Evolutionary conservation across 2,888 invertebrate species (phyloP).

Genomic region (Entomobrya proxima): DNA sequence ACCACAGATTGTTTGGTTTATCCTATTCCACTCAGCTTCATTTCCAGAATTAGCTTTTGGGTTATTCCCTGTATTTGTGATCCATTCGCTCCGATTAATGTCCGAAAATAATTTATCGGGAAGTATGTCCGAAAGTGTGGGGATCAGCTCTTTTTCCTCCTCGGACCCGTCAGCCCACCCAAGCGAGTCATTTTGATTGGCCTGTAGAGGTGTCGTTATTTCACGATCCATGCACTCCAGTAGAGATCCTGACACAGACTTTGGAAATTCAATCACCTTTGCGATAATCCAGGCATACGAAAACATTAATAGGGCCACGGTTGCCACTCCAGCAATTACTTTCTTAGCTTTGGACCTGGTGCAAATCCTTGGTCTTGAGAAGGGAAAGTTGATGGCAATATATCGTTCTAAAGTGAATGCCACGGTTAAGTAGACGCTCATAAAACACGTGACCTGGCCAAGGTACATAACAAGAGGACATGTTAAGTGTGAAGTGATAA

Average conservation of each 20-base stretch:
- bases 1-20: neutral
- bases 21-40: neutral
- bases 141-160: no score
- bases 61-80: no score
- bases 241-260: no score
- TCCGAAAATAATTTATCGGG: no score
- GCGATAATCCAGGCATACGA: slow-evolving; percentile 74
- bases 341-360: slow-evolving; percentile 85
- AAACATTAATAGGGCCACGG: slow-evolving; percentile 72
- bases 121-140: no score
- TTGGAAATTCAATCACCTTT: slow-evolving; percentile 10
- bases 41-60: neutral
- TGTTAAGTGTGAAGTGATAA: slow-evolving; percentile 78
- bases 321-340: slow-evolving; percentile 80
- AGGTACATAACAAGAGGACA: slow-evolving; percentile 87
- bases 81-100: no score
- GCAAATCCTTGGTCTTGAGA: slow-evolving; percentile 84
- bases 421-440: slow-evolving; percentile 90
- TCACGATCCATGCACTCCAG: no score
- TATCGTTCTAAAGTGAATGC: slow-evolving; percentile 91
- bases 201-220: no score
- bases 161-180: no score
- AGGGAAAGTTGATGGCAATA: slow-evolving; percentile 86
- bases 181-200: no score
- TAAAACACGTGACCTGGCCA: slow-evolving; percentile 85